Conservation (phyloP, 2,888 invertebrate species). For the Cheilosia soror region DNA sequence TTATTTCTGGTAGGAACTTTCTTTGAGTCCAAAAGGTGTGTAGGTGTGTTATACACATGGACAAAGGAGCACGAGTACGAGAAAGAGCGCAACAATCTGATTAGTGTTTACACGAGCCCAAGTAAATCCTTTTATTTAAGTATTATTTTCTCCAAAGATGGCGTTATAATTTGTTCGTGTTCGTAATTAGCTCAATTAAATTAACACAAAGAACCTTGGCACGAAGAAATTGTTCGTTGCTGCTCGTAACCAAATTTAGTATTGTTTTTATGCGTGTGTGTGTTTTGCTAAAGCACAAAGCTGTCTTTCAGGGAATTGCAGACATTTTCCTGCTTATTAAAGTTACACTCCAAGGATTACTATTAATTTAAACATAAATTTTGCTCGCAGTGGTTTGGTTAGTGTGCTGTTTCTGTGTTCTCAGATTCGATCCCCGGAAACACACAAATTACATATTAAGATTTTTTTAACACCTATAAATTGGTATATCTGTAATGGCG, state of each 20-base stretch:
- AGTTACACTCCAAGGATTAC: constrained; percentile 57
- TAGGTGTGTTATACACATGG: neutral
- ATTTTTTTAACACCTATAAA: too few species aligned
- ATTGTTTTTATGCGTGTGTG: neutral
- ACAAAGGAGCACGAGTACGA: constrained; percentile 7
- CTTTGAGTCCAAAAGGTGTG: constrained; percentile 32
- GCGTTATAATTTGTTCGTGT: constrained; percentile 71
- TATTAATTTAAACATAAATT: constrained; percentile 54
- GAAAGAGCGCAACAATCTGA: constrained; percentile 49
- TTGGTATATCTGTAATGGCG: too few species aligned
- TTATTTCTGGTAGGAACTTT: constrained; percentile 17
- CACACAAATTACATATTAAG: too few species aligned
- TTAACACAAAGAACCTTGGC: constrained; percentile 61
- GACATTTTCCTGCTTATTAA: constrained; percentile 44
- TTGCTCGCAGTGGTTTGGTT: neutral
- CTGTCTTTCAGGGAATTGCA: constrained; percentile 51
- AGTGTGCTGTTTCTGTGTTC: too few species aligned
- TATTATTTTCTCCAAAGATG: constrained; percentile 38
- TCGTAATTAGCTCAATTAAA: constrained; percentile 72
- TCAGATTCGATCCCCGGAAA: too few species aligned
- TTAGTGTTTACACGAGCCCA: constrained; percentile 58
- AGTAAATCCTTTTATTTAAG: constrained; percentile 50
- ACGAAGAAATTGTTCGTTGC: constrained; percentile 28
- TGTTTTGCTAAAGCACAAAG: constrained; percentile 10
- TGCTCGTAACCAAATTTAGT: constrained; percentile 9